Conservation (phyloP, 1,140 invertebrate species). For the Pseudomyrmex flavicornis region DNA sequence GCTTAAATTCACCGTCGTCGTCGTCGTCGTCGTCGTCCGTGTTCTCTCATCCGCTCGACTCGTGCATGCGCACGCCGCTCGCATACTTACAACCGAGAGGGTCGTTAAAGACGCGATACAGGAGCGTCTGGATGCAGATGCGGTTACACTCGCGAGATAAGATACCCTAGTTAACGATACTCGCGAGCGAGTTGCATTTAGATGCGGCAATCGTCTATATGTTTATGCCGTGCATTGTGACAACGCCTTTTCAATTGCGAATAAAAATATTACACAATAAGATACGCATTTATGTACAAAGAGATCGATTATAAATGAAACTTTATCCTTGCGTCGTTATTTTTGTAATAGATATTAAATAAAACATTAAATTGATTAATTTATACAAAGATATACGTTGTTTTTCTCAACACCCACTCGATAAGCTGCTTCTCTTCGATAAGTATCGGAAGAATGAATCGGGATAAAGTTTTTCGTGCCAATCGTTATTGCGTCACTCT, state of each 20-base stretch:
- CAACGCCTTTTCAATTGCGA: neutral
- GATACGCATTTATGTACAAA: no score
- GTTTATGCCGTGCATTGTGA: constrained; percentile 17
- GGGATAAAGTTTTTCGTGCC: constrained; percentile 17
- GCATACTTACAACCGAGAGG: constrained; percentile 22
- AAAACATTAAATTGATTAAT: no score
- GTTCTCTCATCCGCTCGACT: constrained; percentile 7
- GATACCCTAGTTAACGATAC: constrained; percentile 56
- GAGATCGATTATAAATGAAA: no score
- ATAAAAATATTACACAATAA: no score
- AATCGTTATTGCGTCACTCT: neutral
- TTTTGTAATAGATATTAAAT: no score
- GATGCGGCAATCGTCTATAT: constrained; percentile 13
- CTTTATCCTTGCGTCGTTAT: neutral
- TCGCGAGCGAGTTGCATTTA: constrained; percentile 28
- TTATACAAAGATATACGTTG: no score
- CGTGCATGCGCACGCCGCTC: constrained; percentile 26
- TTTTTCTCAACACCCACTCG: no score
- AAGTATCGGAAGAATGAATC: neutral
- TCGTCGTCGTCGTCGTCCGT: neutral
- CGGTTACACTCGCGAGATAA: constrained; percentile 50
- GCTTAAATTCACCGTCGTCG: constrained; percentile 65
- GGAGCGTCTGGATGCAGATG: constrained; percentile 51
- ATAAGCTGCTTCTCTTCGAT: neutral
- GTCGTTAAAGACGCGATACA: constrained; percentile 58